Conservation (phyloP, 1,140 invertebrate species). For the Bombus pascuorum region DNA sequence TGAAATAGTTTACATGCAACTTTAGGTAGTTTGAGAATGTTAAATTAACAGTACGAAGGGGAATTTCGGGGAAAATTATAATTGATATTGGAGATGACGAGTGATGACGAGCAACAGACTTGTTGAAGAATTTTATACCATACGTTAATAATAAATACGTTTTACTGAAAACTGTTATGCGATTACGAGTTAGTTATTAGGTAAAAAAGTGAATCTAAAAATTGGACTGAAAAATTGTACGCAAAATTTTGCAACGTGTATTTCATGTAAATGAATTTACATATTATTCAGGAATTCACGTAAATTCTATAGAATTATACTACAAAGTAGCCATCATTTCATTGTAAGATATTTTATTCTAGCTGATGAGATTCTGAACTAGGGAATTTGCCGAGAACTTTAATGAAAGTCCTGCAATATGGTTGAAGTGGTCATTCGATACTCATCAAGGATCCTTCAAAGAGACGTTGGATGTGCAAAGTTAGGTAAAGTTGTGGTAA, state of each 20-base stretch:
- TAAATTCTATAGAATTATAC: neutral
- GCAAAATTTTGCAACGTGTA: neutral
- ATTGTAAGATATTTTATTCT: neutral
- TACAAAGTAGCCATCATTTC: neutral
- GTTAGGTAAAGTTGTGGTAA: neutral
- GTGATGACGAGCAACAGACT: neutral
- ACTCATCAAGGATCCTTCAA: neutral
- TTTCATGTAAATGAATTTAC: neutral
- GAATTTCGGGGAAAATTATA: neutral
- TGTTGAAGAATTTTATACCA: neutral
- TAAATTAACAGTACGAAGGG: neutral
- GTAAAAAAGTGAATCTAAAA: neutral
- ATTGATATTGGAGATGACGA: neutral
- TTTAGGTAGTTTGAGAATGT: neutral
- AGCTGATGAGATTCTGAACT: neutral
- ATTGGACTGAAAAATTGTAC: neutral
- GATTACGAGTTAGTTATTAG: no score
- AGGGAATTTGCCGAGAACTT: neutral
- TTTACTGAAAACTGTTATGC: neutral
- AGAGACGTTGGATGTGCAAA: neutral
- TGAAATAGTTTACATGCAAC: neutral
- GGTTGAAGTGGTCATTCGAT: neutral
- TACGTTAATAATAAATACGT: neutral
- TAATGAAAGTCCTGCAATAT: slow-evolving; percentile 2
- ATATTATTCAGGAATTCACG: neutral